phyloP scores from a whole-genome alignment of 1,140 invertebrate species.

The Callitettix versicolor region DNA sequence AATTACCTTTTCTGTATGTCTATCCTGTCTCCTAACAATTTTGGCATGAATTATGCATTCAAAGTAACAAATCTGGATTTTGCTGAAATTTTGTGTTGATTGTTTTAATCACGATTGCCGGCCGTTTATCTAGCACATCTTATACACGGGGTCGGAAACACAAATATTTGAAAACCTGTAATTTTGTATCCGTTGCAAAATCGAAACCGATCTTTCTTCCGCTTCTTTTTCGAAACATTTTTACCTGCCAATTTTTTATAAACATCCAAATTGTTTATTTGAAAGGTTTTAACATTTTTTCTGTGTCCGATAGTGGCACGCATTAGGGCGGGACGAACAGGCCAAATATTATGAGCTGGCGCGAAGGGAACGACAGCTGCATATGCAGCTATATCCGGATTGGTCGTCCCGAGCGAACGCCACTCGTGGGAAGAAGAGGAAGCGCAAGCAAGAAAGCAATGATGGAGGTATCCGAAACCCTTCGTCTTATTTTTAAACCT shows the following conservation, averaged over 20 bases:
- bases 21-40: too few species aligned
- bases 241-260: neutral
- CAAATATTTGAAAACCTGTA: too few species aligned
- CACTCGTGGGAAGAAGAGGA: slow-evolving; percentile 97
- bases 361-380: slow-evolving; percentile 91
- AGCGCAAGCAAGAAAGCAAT: slow-evolving; percentile 94
- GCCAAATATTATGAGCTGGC: slow-evolving; percentile 99
- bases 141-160: slow-evolving; percentile 27
- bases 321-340: slow-evolving; percentile 95
- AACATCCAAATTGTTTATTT: neutral
- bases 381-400: slow-evolving; percentile 98
- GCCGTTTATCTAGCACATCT: slow-evolving; percentile 44
- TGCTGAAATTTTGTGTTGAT: too few species aligned
- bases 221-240: slow-evolving; percentile 7
- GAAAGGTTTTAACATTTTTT: neutral
- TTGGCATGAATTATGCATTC: too few species aligned
- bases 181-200: too few species aligned
- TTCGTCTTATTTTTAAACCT: slow-evolving; percentile 34
- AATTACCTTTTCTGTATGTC: too few species aligned
- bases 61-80: too few species aligned
- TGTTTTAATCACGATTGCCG: slow-evolving; percentile 23
- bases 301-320: slow-evolving; percentile 75
- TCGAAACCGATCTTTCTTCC: slow-evolving; percentile 16
- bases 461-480: slow-evolving; percentile 69
- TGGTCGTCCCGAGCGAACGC: slow-evolving; percentile 98